Base-by-base conservation (phyloP, 1,140 invertebrate species). In the Apis florea region DNA sequence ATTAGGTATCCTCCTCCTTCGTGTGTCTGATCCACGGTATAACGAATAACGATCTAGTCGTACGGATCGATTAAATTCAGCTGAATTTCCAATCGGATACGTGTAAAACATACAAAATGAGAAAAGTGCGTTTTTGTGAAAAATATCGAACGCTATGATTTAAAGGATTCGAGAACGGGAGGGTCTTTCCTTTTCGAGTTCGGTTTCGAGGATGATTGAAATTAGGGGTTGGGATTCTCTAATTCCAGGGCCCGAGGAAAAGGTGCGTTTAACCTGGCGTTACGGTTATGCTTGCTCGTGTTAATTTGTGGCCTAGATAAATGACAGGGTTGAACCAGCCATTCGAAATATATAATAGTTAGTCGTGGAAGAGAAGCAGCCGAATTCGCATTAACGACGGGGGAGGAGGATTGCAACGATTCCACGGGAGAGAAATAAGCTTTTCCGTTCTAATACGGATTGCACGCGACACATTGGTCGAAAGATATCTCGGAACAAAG, bases 341-440 rank as follows among this genome's bases (percentile, higher is more conserved):
- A 85, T 87, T 83, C 85, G 79, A 88, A 87, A 83, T 40, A 40
- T 40, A 76, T 80, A 85, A 88, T 81, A 77, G 76, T 85, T 84
- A 87, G 82, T 74, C 74, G 63, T 17, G 31, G 63, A 24, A 61
- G 59, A 71, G 74, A 69, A 82, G 77, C 83, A 87, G 66, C 53
- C 59, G 79, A 59, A 66, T 74, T 72, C 79, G 64, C 76, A 70
- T 86, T 86, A 88, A 88, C 69, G 83, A 84, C 70, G 56, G 68
- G 74, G 51, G 56, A 72, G 74, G 51, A 86, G 31, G 77, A 84
- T 87, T 79, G 79, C 40, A 26, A 40, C 31, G 74, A 85, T 69
- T 81, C 79, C 66, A 75, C 74, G 56, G 49, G 49, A 75, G 47
- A 68, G 10, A 40, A 69, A 47, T 1, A 47, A 68, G 56, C 56